Conservation (phyloP, 2,888 invertebrate species). For the Pemphredon lugubris region DNA sequence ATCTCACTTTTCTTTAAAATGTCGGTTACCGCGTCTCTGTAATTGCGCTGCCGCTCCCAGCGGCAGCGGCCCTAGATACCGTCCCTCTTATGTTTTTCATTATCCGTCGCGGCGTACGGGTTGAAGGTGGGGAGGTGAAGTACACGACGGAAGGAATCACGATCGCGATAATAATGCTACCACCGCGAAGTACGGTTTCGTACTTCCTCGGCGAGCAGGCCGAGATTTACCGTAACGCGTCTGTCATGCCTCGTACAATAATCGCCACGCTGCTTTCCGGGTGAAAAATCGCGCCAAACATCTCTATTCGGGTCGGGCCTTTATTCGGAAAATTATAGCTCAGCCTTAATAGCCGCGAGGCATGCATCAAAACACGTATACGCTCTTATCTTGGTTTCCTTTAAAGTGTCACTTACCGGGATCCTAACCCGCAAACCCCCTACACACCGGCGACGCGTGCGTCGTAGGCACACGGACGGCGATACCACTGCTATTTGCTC, state of each 20-base stretch:
- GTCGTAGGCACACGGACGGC: background rate
- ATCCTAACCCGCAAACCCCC: constrained; percentile 7
- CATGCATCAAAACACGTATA: constrained; percentile 41
- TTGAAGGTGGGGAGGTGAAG: no score
- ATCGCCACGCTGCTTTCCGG: background rate
- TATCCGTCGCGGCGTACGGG: background rate
- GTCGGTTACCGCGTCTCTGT: constrained; percentile 22
- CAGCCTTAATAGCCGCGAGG: constrained; percentile 29
- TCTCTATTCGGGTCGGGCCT: constrained; percentile 23
- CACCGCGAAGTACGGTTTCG: no score
- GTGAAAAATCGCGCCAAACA: constrained; percentile 9
- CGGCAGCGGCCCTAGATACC: background rate
- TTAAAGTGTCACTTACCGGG: constrained; percentile 44
- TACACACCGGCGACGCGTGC: background rate
- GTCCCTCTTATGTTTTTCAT: constrained; percentile 1
- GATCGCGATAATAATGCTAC: background rate
- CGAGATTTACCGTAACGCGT: no score
- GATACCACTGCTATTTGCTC: constrained; percentile 45
- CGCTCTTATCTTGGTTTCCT: constrained; percentile 35
- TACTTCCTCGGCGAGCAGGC: no score
- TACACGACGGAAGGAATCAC: background rate
- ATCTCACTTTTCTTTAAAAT: constrained; percentile 24
- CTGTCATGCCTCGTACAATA: no score
- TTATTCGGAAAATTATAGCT: constrained; percentile 25
- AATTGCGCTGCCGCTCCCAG: constrained; percentile 20